Percentiles rank a stretch among this genome's conserved stretches.
phyloP scores from a whole-genome alignment of 30 jellyfish, hydroid and myxozoan genomes.

The Rhopilema esculentum region DNA sequence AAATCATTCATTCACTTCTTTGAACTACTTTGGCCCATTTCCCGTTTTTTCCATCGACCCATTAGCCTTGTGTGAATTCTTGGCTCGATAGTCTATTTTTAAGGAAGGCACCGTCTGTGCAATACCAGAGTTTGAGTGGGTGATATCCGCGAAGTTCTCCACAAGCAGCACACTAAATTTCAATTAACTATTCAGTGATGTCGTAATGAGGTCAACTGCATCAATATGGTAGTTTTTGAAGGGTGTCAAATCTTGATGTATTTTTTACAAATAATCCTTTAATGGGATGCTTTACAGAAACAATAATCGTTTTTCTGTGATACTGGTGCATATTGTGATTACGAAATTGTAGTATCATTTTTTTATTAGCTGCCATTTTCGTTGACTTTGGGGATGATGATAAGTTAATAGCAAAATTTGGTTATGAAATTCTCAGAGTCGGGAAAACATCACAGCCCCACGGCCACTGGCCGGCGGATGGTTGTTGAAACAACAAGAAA shows the following conservation, averaged over 20 bases:
- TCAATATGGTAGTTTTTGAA: neutral
- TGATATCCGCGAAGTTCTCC: constrained; percentile 4
- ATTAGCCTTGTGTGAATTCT: neutral
- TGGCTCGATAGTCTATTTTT: neutral
- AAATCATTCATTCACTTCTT: neutral
- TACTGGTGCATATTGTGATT: neutral
- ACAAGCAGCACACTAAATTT: neutral
- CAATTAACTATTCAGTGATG: neutral
- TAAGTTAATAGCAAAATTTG: neutral
- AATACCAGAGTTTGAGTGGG: constrained; percentile 3
- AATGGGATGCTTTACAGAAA: neutral
- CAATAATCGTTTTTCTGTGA: neutral
- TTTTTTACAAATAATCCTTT: neutral
- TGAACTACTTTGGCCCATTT: neutral
- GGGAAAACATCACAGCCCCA: too few species aligned
- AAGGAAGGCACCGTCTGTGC: constrained; percentile 21
- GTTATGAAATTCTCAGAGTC: neutral
- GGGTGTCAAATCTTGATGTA: neutral
- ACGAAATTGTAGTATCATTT: neutral
- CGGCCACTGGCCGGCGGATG: too few species aligned
- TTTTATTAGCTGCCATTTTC: neutral
- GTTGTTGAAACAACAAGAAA: too few species aligned
- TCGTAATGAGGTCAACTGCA: neutral
- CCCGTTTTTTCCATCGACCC: neutral
- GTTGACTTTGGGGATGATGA: neutral